A percentile compares a stretch with the other conserved stretches of the same genome.
Evolutionary conservation across 2,113 vertebrate species (phyloP).

Genomic region (Carlito syrichta): DNA sequence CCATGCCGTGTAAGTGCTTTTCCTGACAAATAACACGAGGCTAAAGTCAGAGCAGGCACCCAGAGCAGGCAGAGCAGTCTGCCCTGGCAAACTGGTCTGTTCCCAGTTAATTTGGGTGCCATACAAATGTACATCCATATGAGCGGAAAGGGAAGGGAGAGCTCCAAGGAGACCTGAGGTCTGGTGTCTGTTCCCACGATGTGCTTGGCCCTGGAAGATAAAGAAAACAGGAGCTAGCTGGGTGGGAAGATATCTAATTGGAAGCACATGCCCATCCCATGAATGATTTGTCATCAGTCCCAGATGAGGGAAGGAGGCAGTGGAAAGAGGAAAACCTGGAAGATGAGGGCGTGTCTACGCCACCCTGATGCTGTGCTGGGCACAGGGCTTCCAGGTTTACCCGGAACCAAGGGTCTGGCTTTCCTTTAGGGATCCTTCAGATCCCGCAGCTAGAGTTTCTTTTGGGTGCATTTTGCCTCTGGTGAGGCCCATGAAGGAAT

Average conservation of each 20-base stretch:
- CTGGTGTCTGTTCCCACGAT: not conserved
- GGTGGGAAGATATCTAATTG: conserved; percentile 26
- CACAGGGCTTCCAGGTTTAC: not conserved
- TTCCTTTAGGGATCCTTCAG: not conserved
- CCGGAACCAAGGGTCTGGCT: not conserved
- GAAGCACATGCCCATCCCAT: not conserved
- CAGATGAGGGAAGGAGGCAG: not conserved
- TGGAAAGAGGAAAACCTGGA: not conserved
- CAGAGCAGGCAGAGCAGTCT: no score
- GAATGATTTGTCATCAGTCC: not conserved
- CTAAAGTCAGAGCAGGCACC: not conserved
- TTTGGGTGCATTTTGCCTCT: not conserved
- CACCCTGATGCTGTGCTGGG: not conserved
- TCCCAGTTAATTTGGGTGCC: not conserved
- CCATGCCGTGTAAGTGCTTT: not conserved
- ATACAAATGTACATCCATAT: not conserved
- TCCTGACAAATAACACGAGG: not conserved
- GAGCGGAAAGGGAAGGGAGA: not conserved
- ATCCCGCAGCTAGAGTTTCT: not conserved
- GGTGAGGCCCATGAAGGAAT: not conserved
- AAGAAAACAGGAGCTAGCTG: conserved; percentile 34
- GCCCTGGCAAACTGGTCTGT: not conserved
- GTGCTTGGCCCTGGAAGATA: not conserved
- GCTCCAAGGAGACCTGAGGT: not conserved
- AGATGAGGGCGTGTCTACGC: not conserved